Evolutionary conservation across 1,140 invertebrate genomes (phyloP), one percentile per base, ranked within the genome.

Genomic region (Zaprionus ornatus): DNA sequence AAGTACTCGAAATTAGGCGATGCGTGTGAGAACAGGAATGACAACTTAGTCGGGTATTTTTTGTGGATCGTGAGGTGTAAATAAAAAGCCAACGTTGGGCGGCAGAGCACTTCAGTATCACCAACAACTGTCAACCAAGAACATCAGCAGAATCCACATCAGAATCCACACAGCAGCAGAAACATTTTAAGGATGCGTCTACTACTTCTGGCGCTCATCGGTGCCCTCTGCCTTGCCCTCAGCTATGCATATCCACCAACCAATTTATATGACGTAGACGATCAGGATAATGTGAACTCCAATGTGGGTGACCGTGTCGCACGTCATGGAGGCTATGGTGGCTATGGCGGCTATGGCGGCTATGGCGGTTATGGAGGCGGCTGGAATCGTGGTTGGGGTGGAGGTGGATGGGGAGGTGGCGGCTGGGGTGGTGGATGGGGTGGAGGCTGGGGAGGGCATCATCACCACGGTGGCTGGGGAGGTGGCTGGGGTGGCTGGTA

Each of bases 161-260:
- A 23, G 27, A 35, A 57, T 19, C 15, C 7, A 40, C 40, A 65
- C 19, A 42, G 25, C 10, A 17, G 35, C 15, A 32, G 9, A 61
- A 35, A 32, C 19, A 21, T 10, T 12, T 6, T 17, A n/a, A 60
- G 50, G 37, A 80, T 80, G 77, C 77, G 77, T 74, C 42, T 80
- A 1, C 59, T 61, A 21, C 70, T 80, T 6, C 25, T 67, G 12
- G 32, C 69, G 2, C n/a, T 80, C 40, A 42, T 74, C n/a, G 42
- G 61, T 12, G n/a, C 74, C 0, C 21, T 80, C 42, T 64, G 59
- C 27, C 29, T 80, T 57, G 64, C 64, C 45, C 64, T 4, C 15
- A 54, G 56, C 35, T 17, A 62, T 21, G 74, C 62, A 13, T 19
- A 65, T 10, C 4, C 25, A n/a, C 15, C 32, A 19, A 15, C 12